Evolutionary conservation across 37 sponge, comb jelly and placozoan species (phyloP), one percentile per base, ranked within the genome.

Genomic region (Crambe crambe): DNA sequence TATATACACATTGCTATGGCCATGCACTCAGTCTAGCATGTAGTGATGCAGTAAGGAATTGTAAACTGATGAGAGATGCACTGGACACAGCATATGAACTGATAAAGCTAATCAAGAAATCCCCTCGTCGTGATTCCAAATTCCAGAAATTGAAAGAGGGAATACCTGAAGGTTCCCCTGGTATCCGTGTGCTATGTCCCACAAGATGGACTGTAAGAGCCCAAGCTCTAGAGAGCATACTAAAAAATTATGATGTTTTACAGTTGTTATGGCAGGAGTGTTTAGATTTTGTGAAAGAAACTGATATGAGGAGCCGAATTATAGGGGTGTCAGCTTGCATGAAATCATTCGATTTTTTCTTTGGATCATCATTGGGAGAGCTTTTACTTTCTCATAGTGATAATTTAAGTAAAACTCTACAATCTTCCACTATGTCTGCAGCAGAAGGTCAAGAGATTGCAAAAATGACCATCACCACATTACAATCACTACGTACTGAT

Each of bases 161-260:
- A 43, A 17, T 72, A 20, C 44, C 69, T 31, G 41, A 60, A 76
- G 58, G 31, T 42, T 23, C 54, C 1, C 70, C 70, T 12, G 70
- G 35, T 22, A 43, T 68, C 31, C 54, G 70, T 31, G n/a, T n/a
- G n/a, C n/a, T n/a, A n/a, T n/a, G n/a, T n/a, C n/a, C n/a, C n/a
- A n/a, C n/a, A n/a, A n/a, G 77, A 40, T 76, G 85, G 85, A 84
- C 77, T 8, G 85, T 84, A 1, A 31, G 77, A 40, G 85, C 85
- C 30, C 56, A 84, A 34, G 84, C 84, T 26, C 34, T 83, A 25
- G 36, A 83, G 38, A 78, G 77, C 77, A 76, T 84, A 1, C 12
- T 76, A 31, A 67, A 34, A 3, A 84, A 84, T 56, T 84, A 84
- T 66, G 67, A n/a, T n/a, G n/a, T n/a, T n/a, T n/a, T n/a, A n/a